Base-by-base conservation (phyloP, 2,113 vertebrate species). In the Atlantisia rogersi region DNA sequence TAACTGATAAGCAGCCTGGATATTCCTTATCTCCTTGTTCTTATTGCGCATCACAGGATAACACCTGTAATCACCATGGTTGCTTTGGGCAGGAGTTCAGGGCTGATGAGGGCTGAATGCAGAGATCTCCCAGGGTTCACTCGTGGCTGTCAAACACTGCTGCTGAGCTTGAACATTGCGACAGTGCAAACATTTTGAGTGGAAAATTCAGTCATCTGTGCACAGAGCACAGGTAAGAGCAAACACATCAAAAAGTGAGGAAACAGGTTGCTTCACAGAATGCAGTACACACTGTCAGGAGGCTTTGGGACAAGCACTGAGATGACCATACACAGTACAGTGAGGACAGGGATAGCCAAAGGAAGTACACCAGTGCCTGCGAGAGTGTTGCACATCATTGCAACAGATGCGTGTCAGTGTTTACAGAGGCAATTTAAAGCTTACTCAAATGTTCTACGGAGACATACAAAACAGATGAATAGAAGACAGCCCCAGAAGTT, bases 391-490 rank as follows among this genome's bases (percentile, higher is more conserved):
- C 24, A 22, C 20, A 39, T 52, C 17, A 9, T 22, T 50, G 25
- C 50, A 58, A 35, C 8, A 60, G 44, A 65, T 0, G 3, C 5
- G 9, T 29, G 24, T 29, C 20, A 48, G 65, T 0, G 1, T 67
- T 81, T 58, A 77, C 26, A 75, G 52, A 78, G 21, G 10, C 20
- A 65, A 69, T 44, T 67, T 59, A 78, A 67, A 91, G 37, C 11
- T n/a, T 64, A 22, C 2, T 50, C 6, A 69, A 77, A 77, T 19
- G 15, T 56, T 90, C 39, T 64, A 7, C 15, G 0, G 2, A 84
- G 31, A 65, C 42, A 48, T 9, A 4, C 17, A n/a, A 78, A 71
- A 52, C 39, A 82, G 6, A 56, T 78, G 18, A 32, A 68, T 82
- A 60, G 37, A 69, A 69, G 53, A 68, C 12, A 71, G 42, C 4